Percentiles rank a stretch among this genome's conserved stretches.
These are phyloP conservation scores for Procambarus clarkii DNA, from an alignment of 1,140 invertebrate species.

Conservation along the genomic window DNA sequence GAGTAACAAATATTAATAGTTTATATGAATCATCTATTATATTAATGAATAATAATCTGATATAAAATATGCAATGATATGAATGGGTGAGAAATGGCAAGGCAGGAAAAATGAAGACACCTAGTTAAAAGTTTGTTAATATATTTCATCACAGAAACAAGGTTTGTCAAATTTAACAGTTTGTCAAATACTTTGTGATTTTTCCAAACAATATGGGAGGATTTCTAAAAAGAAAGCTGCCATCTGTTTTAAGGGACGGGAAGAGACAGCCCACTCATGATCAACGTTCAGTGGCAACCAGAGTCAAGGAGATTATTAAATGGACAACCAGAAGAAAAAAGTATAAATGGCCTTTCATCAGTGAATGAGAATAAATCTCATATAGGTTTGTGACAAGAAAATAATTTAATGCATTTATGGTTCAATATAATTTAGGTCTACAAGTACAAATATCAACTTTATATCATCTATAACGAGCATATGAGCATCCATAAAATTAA, in stretches of 20 bases:
- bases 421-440: conserved; percentile 50
- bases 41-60: conserved; percentile 36
- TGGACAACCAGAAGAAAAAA: conserved; percentile 52
- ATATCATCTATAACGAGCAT: conserved; percentile 51
- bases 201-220: conserved; percentile 7
- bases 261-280: background rate
- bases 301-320: conserved; percentile 43
- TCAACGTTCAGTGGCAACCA: conserved; percentile 36
- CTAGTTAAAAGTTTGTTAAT: conserved; percentile 16
- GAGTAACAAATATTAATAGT: background rate
- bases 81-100: conserved; percentile 33
- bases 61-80: conserved; percentile 16
- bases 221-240: conserved; percentile 26
- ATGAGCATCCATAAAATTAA: conserved; percentile 69
- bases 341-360: conserved; percentile 22
- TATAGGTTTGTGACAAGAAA: conserved; percentile 63
- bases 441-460: conserved; percentile 62
- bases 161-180: background rate
- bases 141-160: conserved; percentile 33
- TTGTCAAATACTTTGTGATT: background rate
- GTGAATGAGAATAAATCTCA: conserved; percentile 53
- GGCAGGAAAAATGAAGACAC: conserved; percentile 25
- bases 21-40: background rate
- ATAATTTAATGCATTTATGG: conserved; percentile 66
- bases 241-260: background rate